Evolutionary conservation across 2,797 vertebrate species (phyloP), one percentile per base, ranked within the genome.

Genomic region (Orientallactaga sibirica): DNA sequence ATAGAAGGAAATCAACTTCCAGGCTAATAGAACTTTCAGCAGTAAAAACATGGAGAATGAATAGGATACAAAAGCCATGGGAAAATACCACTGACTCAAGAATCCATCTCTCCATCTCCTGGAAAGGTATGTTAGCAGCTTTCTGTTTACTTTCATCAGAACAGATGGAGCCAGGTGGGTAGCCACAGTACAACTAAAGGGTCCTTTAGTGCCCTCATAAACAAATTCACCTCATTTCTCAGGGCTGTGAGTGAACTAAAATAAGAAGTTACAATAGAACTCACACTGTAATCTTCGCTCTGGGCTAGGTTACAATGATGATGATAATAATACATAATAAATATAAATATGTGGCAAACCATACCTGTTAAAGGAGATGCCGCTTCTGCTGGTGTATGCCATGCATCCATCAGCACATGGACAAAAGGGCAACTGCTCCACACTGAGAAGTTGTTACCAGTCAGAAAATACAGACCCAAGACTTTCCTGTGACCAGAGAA

Each of bases 201-300:
- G 80, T 92, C 88, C 87, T 88, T 95, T 76, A 68, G 70, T 79
- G 76, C 37, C 84, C 81, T 95, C 62, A 7, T 73, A 89, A 93
- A 94, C 70, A 25, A 95, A 94, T 80, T 94, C 96, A 83, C 48
- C 86, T 96, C 90, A 90, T 97, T 95, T 95, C 90, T 94, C 94
- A 85, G 61, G 71, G 73, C 80, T 79, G 71, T 67, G 81, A 93
- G 81, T 94, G 95, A 96, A 95, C 92, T 92, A 95, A 96, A 97
- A 97, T 95, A 97, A 96, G 93, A 96, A 95, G 96, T 93, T 95
- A 95, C 94, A 87, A 88, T 78, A 93, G 95, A 97, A 97, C 96
- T 91, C 95, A 89, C 70, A 91, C 37, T 48, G 88, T 84, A 95
- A 33, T 95, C 96, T 96, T 96, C 84, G 94, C 83, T 82, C 83